phyloP scores from a whole-genome alignment of 2,797 vertebrate species.

The Mycteria americana region DNA sequence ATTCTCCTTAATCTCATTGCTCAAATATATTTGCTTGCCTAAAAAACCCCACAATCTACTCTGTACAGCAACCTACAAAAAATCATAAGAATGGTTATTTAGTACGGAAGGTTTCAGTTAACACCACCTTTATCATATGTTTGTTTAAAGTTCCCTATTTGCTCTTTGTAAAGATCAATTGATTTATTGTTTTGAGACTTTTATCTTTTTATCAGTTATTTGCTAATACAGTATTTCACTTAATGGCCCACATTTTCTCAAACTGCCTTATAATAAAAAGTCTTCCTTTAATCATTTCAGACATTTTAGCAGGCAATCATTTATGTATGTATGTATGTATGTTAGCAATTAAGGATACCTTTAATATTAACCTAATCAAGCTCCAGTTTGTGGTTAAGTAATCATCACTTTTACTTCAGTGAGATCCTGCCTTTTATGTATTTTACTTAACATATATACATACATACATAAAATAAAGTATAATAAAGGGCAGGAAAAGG shows the following conservation, averaged over 20 bases:
- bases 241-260: neutral
- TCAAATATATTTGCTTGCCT: neutral
- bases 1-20: neutral
- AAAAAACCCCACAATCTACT: neutral
- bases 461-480: neutral
- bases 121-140: neutral
- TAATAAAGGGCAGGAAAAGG: neutral
- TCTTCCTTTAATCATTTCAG: conserved; percentile 38
- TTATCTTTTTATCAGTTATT: neutral
- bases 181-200: neutral
- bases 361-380: conserved; percentile 59
- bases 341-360: conserved; percentile 41
- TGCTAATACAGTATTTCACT: neutral
- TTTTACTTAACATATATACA: neutral
- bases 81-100: neutral
- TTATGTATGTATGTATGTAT: conserved; percentile 9
- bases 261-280: neutral
- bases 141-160: neutral
- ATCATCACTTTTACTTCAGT: conserved; percentile 21
- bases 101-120: neutral
- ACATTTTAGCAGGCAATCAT: conserved; percentile 30
- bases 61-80: neutral
- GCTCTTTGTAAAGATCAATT: neutral
- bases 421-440: neutral
- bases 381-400: conserved; percentile 12